phyloP scores from a whole-genome alignment of 2,888 invertebrate species.

The Serripes groenlandicus region DNA sequence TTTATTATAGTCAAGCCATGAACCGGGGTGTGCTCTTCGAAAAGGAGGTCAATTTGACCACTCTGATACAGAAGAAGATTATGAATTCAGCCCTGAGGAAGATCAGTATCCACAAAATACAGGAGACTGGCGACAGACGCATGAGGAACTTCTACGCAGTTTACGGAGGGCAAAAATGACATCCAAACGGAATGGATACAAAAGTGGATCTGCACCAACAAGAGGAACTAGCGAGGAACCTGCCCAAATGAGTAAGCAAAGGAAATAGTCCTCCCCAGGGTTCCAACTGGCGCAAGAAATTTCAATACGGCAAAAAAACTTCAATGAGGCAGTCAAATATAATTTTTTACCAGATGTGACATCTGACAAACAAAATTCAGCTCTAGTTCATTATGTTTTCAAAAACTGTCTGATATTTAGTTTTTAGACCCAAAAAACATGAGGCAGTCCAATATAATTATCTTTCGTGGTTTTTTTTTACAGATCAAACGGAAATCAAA shows the following conservation, averaged over 20 bases:
- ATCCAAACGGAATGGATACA: constrained; percentile 41
- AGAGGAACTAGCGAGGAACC: constrained; percentile 7
- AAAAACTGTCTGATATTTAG: too few relatives aligned
- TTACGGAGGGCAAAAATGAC: constrained; percentile 71
- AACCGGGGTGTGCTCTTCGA: constrained; percentile 72
- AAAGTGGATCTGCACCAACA: constrained; percentile 35
- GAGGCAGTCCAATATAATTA: too few relatives aligned
- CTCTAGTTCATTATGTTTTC: too few relatives aligned
- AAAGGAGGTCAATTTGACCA: constrained; percentile 66
- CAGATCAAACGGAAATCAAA: too few relatives aligned
- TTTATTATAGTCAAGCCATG: constrained; percentile 69
- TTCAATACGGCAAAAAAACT: too few relatives aligned
- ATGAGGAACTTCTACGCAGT: constrained; percentile 71
- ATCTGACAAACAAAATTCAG: too few relatives aligned
- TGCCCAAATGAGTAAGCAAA: constrained; percentile 12
- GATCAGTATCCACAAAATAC: constrained; percentile 65
- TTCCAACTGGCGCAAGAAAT: too few relatives aligned
- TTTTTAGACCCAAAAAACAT: too few relatives aligned
- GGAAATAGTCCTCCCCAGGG: too few relatives aligned
- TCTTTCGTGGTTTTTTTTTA: too few relatives aligned
- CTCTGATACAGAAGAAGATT: constrained; percentile 46
- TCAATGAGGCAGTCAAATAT: too few relatives aligned
- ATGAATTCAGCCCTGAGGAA: constrained; percentile 49
- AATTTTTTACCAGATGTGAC: too few relatives aligned
- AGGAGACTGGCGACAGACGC: constrained; percentile 75